phyloP scores from a whole-genome alignment of 2,888 invertebrate species.

The Priocnemis perturbator region DNA sequence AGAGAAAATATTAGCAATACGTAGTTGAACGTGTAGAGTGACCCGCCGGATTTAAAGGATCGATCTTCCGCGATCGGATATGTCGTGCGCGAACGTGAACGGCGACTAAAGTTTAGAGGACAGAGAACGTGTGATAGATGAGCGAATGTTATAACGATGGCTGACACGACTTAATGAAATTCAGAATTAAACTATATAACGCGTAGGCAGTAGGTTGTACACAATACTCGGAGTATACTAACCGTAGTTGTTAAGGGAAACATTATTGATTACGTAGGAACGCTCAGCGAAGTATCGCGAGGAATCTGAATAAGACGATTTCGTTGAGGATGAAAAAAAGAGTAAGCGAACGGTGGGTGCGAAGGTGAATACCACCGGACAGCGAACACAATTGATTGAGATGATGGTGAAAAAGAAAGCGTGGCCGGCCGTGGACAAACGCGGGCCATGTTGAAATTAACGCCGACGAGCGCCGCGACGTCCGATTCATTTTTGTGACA shows the following conservation, averaged over 20 bases:
- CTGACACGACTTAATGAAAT: constrained; percentile 11
- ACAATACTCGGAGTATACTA: constrained; percentile 73
- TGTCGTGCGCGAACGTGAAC: constrained; percentile 15
- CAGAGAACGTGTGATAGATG: constrained; percentile 12
- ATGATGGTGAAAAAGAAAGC: not conserved
- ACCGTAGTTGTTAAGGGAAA: constrained; percentile 62
- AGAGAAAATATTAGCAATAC: constrained; percentile 57
- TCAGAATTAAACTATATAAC: constrained; percentile 31
- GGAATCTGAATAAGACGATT: constrained; percentile 6
- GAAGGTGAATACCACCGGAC: too few relatives aligned
- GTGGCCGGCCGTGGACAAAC: constrained; percentile 2
- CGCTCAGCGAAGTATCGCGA: constrained; percentile 25
- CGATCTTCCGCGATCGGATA: constrained; percentile 9
- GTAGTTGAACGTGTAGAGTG: constrained; percentile 23
- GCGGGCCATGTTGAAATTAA: not conserved
- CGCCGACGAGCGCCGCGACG: not conserved
- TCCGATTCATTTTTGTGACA: too few relatives aligned
- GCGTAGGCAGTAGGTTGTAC: constrained; percentile 61
- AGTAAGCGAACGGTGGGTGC: too few relatives aligned
- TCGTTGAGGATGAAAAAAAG: too few relatives aligned
- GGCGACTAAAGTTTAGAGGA: not conserved
- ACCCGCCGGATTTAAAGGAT: constrained; percentile 27
- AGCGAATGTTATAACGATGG: constrained; percentile 15
- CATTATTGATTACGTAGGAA: constrained; percentile 41
- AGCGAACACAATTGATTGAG: not conserved